Conservation (phyloP, 2,888 invertebrate species). For the Caenorhabditis sp. region DNA sequence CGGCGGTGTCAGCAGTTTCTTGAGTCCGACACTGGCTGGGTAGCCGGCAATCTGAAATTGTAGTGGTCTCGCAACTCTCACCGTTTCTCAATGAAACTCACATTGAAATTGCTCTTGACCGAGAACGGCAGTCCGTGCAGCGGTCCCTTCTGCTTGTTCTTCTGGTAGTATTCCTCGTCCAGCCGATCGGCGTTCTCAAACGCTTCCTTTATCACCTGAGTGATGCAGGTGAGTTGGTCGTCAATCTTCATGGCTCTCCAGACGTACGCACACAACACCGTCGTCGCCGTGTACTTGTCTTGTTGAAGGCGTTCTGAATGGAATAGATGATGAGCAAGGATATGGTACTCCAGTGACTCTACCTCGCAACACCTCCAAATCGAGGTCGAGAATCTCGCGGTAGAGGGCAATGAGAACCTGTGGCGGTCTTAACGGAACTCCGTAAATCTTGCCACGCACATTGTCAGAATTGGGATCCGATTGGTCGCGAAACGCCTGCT, state of each 20-base stretch:
- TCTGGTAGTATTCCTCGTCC: conserved; percentile 66
- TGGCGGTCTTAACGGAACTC: background rate
- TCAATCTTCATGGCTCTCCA: conserved; percentile 77
- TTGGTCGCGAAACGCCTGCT: too few relatives aligned
- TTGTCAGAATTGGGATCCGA: background rate
- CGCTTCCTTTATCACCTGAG: conserved; percentile 76
- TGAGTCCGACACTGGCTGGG: conserved; percentile 83
- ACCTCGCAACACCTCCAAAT: background rate
- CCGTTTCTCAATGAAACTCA: too few relatives aligned
- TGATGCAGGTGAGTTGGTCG: conserved; percentile 76
- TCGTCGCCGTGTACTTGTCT: conserved; percentile 73
- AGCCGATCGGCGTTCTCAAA: conserved; percentile 71
- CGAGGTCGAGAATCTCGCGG: background rate
- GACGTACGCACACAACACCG: conserved; percentile 76
- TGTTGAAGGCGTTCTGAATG: conserved; percentile 77
- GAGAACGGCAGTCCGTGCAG: conserved; percentile 82
- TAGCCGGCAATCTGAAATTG: conserved; percentile 78
- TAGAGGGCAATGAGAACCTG: conserved; percentile 1
- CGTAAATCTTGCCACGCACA: background rate
- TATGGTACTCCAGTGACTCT: background rate
- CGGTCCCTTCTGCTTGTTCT: conserved; percentile 71
- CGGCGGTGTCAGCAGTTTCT: conserved; percentile 78
- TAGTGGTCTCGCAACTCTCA: too few relatives aligned
- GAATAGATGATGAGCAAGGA: conserved; percentile 20
- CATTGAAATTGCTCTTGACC: conserved; percentile 80